Conservation (phyloP, 92 coral and sea anemone species). For the Desmophyllum pertusum region DNA sequence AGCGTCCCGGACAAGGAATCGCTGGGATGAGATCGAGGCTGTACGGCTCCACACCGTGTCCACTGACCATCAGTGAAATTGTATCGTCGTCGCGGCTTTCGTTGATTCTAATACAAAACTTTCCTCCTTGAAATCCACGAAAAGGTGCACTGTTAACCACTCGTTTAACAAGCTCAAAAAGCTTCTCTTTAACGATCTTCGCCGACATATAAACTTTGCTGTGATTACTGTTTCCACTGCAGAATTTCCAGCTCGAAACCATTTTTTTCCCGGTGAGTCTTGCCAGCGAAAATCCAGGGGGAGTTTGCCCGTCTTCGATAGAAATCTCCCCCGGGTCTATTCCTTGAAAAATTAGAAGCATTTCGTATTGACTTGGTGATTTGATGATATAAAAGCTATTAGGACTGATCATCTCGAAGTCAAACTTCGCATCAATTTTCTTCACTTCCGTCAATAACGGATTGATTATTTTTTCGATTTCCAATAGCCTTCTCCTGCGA, state of each 20-base stretch:
- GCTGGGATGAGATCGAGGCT: conserved; percentile 62
- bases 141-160: conserved; percentile 1
- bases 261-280: conserved; percentile 52
- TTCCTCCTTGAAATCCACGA: background rate
- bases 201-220: conserved; percentile 75
- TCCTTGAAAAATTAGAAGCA: conserved; percentile 51
- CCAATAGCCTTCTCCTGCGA: conserved; percentile 17
- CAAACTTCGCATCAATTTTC: conserved; percentile 50
- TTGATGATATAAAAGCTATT: conserved; percentile 44
- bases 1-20: conserved; percentile 66
- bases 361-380: conserved; percentile 55
- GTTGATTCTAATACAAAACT: conserved; percentile 22
- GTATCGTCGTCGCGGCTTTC: conserved; percentile 49
- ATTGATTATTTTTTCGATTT: conserved; percentile 54
- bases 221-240: conserved; percentile 67
- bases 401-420: conserved; percentile 50
- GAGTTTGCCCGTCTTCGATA: conserved; percentile 80
- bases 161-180: conserved; percentile 50
- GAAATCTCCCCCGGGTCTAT: conserved; percentile 65
- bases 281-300: conserved; percentile 68
- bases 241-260: conserved; percentile 53
- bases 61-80: conserved; percentile 52
- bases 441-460: conserved; percentile 54
- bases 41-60: conserved; percentile 31
- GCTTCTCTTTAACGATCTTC: conserved; percentile 55